Base-by-base conservation (phyloP, 2,888 invertebrate genomes). In the Tenthredo mesomela region DNA sequence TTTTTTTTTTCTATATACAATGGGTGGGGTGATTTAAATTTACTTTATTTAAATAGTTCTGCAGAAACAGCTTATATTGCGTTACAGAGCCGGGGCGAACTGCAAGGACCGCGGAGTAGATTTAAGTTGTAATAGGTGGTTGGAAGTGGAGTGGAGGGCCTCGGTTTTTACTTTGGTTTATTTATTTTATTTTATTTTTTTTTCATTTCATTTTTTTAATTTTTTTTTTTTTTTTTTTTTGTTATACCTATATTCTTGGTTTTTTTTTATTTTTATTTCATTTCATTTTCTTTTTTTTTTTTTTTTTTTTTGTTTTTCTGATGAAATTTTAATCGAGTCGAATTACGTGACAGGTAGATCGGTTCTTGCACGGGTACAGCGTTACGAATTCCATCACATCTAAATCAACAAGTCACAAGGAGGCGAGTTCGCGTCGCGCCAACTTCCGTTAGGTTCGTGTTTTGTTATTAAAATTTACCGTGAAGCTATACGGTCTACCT, bases 271-370 rank as follows among this genome's bases (percentile, higher is more conserved):
- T 71, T 37, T 18, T 2, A 29, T 29, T 29, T n/a, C n/a, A n/a
- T n/a, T n/a, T n/a, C n/a, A 18, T 18, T 50, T 15, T 50, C 1
- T 50, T 50, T 0, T 50, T 18, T 50, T 1, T 18, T n/a, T 50
- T 71, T 85, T 67, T n/a, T n/a, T n/a, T n/a, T 54, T 84, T 73
- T 43, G 40, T 75, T 43, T 50, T n/a, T 10, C 47, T 29, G 67
- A 78, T 58, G 78, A 71, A 84, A 86, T 85, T 88, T 88, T 88
- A 87, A 87, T 88, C 88, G 87, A 87, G 87, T 84, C 87, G 86
- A 88, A 87, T 88, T 86, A 87, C 85, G 84, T 82, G 85, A 86
- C 86, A 84, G 87, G 84, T 84, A 80, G 86, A 83, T 85, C 83
- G 80, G 21, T 82, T 82, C 82, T 82, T 82, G 82, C 47, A 47